phyloP scores from a whole-genome alignment of 1,140 invertebrate species.

The Anastatus disparis region DNA sequence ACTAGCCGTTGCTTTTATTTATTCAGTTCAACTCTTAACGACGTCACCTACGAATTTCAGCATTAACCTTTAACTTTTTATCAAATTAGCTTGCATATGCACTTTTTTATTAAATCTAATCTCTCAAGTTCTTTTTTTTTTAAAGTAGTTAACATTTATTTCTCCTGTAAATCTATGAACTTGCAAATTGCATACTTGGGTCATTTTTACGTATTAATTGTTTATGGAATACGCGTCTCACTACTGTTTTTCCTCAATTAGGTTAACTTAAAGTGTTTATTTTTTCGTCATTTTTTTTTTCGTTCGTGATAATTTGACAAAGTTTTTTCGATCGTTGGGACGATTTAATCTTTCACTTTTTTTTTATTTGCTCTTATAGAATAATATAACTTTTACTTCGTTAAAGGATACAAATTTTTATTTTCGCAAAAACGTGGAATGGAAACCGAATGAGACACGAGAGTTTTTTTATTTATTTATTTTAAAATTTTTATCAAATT shows the following conservation, averaged over 20 bases:
- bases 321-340: neutral
- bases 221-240: slow-evolving; percentile 25
- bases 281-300: no score
- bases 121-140: neutral
- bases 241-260: slow-evolving; percentile 26
- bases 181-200: slow-evolving; percentile 21
- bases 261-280: no score
- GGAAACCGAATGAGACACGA: neutral
- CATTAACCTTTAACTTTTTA: slow-evolving; percentile 2
- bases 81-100: slow-evolving; percentile 1
- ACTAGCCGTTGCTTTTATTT: no score
- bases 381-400: slow-evolving; percentile 13
- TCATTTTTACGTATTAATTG: slow-evolving; percentile 36
- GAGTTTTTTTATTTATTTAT: neutral
- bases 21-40: neutral
- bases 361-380: neutral
- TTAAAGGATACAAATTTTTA: slow-evolving; percentile 9
- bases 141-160: slow-evolving; percentile 14
- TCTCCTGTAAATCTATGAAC: neutral
- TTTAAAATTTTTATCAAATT: slow-evolving; percentile 7
- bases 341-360: slow-evolving; percentile 1
- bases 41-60: neutral
- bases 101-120: neutral
- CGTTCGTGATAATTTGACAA: slow-evolving; percentile 19
- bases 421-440: slow-evolving; percentile 7